These are phyloP conservation scores for Lanius collurio DNA, from an alignment of 2,113 vertebrate genomes.

Conservation along the genomic window DNA sequence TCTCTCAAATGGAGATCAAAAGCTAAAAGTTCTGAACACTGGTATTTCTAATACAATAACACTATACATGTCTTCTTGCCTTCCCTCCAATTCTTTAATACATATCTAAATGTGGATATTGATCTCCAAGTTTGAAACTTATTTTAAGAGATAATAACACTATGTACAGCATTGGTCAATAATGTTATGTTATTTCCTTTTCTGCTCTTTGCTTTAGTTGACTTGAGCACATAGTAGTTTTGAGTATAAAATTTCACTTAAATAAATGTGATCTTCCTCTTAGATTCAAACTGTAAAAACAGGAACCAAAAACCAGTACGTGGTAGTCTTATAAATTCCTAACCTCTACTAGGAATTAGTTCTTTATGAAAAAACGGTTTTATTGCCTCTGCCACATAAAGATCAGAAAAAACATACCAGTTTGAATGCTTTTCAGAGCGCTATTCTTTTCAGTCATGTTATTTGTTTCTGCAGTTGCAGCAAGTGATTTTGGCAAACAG, in stretches of 20 bases:
- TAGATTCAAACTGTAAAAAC: not conserved
- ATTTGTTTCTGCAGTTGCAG: not conserved
- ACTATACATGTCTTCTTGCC: not conserved
- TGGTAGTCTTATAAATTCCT: not conserved
- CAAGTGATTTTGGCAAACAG: not conserved
- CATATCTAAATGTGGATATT: not conserved
- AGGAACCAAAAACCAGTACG: not conserved
- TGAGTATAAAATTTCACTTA: not conserved
- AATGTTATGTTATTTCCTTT: not conserved
- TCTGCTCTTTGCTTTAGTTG: not conserved
- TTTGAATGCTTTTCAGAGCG: not conserved
- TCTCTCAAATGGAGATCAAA: not conserved
- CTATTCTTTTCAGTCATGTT: not conserved
- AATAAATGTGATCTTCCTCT: not conserved
- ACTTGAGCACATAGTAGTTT: not conserved
- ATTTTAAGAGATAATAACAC: not conserved
- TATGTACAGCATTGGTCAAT: not conserved
- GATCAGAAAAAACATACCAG: not conserved
- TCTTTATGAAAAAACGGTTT: not conserved
- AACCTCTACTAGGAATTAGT: not conserved
- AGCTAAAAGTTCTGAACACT: not conserved
- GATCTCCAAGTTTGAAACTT: not conserved
- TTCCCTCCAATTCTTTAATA: accelerated
- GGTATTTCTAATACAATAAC: not conserved
- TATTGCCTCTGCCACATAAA: not conserved